Conservation (phyloP, 2,888 invertebrate genomes). For the Mantis religiosa region DNA sequence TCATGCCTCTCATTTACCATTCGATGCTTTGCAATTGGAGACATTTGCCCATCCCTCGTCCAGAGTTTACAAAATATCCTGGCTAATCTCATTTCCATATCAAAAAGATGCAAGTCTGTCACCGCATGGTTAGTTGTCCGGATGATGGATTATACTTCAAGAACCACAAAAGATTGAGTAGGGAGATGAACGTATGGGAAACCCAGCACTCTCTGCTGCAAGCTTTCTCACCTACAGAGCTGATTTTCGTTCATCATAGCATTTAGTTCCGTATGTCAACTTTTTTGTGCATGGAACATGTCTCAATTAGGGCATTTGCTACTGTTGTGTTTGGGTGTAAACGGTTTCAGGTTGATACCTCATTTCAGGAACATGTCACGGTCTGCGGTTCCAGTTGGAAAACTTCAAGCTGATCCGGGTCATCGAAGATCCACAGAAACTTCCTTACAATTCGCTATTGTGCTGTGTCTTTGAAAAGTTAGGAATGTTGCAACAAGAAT, state of each 20-base stretch:
- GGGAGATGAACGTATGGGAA: neutral
- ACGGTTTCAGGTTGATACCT: too few relatives aligned
- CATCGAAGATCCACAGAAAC: neutral
- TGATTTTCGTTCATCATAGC: too few relatives aligned
- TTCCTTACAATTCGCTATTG: neutral
- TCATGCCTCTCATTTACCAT: neutral
- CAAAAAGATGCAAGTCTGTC: conserved; percentile 22
- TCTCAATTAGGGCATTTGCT: too few relatives aligned
- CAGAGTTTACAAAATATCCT: conserved; percentile 18
- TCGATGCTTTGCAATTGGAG: neutral
- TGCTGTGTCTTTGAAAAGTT: too few relatives aligned
- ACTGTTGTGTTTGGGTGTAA: too few relatives aligned
- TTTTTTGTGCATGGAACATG: too few relatives aligned
- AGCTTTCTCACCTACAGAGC: too few relatives aligned
- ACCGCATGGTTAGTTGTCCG: conserved; percentile 21
- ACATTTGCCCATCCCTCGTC: neutral
- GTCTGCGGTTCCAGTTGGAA: neutral
- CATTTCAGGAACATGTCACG: neutral
- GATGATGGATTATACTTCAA: conserved; percentile 23
- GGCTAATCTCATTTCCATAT: conserved; percentile 27
- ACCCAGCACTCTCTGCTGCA: neutral
- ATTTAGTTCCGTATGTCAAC: too few relatives aligned
- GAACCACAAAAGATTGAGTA: neutral
- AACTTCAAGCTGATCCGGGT: neutral
- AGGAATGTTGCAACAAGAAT: too few relatives aligned